Base-by-base conservation (phyloP, 2,113 vertebrate species). In the Eulemur rufifrons region DNA sequence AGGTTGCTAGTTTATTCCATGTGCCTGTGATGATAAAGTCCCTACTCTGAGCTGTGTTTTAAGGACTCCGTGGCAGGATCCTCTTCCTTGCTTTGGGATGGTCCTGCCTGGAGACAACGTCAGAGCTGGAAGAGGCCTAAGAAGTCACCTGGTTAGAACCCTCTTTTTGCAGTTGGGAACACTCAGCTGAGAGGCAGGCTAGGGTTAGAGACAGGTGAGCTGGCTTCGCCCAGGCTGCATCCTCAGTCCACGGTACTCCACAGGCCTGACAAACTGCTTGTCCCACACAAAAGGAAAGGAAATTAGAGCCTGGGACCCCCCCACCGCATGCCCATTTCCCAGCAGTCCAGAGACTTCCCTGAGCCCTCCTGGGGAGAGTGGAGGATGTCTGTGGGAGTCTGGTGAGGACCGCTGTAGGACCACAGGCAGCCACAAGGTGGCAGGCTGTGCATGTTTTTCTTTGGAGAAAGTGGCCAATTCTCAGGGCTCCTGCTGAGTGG, bases 401-500 rank as follows among this genome's bases (percentile, higher is more conserved):
- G 50, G 4, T 0, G 37, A 27, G 25, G 27, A 32, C 45, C 61
- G 52, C 27, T 94, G 89, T 12, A 86, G 71, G 64, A 74, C 86
- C 82, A 64, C 42, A 87, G 89, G 74, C 59, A 85, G 97, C 98
- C 98, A 97, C 97, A 80, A 98, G 98, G 96, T 98, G 98, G 98
- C 98, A 98, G 98, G 61, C 95, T 97, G 18, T 56, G 96, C 85
- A 10, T 0, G 32, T 14, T 54, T 74, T 68, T 63, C 74, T 94
- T 73, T 37, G 54, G 37, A 85, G 27, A 47, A 23, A 0, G 29
- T 0, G 18, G 32, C 59, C 32, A 8, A 2, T 1, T 34, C 52
- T 82, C 27, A 3, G 63, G 21, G 52, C 11, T 66, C 12, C 6
- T 37, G 21, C 17, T 8, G 52, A 2, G 32, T 0, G 25, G 66